Percentiles rank a stretch among this genome's conserved stretches.
These are phyloP conservation scores for Rachycentron canadum DNA, from an alignment of 2,797 vertebrate genomes.

Conservation along the genomic window DNA sequence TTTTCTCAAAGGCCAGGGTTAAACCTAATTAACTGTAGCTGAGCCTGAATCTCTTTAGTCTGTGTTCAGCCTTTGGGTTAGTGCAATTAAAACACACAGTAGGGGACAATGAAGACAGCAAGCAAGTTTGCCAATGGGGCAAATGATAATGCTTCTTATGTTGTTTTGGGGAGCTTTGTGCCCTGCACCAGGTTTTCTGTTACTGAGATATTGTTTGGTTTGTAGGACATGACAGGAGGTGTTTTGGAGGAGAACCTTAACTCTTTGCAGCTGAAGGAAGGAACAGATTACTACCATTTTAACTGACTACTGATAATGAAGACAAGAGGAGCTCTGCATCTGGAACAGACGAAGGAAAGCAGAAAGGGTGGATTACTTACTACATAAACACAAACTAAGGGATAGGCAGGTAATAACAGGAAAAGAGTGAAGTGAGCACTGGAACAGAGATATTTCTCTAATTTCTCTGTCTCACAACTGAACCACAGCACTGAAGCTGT, in stretches of 20 bases:
- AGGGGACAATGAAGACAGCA: neutral
- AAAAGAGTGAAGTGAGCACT: constrained; percentile 4
- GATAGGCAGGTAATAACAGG: constrained; percentile 14
- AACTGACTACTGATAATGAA: constrained; percentile 70
- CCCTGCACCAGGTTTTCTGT: neutral
- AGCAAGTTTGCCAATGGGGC: neutral
- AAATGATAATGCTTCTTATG: neutral
- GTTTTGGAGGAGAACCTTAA: constrained; percentile 91
- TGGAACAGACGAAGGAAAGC: constrained; percentile 28
- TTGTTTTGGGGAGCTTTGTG: neutral
- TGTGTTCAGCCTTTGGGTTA: neutral
- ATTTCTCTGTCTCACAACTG: constrained; percentile 15
- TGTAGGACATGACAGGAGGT: constrained; percentile 93
- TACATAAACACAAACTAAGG: constrained; percentile 10
- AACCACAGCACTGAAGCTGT: neutral
- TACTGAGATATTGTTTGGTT: constrained; percentile 7
- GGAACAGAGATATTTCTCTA: neutral
- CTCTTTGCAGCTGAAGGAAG: constrained; percentile 86
- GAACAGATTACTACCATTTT: constrained; percentile 82
- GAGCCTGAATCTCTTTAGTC: neutral
- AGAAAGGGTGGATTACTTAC: constrained; percentile 8
- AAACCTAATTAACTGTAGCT: neutral
- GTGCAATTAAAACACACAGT: neutral
- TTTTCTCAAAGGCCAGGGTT: constrained; percentile 8
- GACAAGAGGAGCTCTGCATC: neutral